phyloP scores from a whole-genome alignment of 2,113 vertebrate species.

The Brevimyrus niger region DNA sequence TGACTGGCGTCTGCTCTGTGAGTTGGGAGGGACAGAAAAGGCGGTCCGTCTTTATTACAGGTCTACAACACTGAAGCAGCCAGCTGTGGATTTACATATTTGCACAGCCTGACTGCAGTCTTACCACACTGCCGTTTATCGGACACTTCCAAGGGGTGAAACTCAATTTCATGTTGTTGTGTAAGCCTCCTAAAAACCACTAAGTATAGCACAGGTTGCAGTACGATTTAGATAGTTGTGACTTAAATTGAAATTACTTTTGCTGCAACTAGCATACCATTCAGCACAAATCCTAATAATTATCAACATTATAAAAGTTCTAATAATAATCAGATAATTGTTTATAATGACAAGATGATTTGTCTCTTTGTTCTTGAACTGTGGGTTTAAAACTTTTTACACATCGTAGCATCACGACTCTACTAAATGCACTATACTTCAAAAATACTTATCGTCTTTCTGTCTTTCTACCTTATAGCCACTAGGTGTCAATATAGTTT shows the following conservation, averaged over 20 bases:
- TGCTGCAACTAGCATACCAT: neutral
- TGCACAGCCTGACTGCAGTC: neutral
- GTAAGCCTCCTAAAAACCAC: neutral
- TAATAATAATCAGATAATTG: too few species aligned
- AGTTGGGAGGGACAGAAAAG: constrained; percentile 3
- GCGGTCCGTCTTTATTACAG: constrained; percentile 9
- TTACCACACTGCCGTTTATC: neutral
- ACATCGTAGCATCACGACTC: neutral
- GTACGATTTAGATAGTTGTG: neutral
- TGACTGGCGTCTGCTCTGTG: neutral
- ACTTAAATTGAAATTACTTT: neutral
- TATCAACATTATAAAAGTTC: neutral
- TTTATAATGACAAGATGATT: neutral
- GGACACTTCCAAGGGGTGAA: neutral
- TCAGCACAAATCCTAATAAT: neutral
- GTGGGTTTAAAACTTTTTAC: neutral
- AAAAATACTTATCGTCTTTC: neutral
- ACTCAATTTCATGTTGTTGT: neutral
- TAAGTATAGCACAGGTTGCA: neutral
- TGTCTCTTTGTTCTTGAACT: neutral
- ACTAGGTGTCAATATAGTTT: neutral
- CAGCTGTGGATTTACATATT: neutral
- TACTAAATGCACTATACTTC: neutral
- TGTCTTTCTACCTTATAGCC: neutral
- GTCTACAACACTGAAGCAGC: neutral